Evolutionary conservation across 2,797 vertebrate species (phyloP).

Genomic region (Tadarida brasiliensis): DNA sequence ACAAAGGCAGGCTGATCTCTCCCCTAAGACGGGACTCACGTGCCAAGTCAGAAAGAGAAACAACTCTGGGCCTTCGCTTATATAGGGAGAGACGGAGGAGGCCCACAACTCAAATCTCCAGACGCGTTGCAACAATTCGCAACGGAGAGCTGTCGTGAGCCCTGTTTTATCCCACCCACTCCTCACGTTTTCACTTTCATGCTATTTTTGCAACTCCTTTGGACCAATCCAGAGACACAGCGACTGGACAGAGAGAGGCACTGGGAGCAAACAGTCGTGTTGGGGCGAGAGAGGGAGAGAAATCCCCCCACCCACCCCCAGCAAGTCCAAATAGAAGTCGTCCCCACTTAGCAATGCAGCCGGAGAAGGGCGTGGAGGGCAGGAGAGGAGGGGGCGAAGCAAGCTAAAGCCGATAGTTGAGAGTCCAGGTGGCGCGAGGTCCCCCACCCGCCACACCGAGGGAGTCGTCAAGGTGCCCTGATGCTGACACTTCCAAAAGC

Average conservation of each 20-base stretch:
- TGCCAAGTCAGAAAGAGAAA: constrained; percentile 80
- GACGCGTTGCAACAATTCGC: constrained; percentile 5
- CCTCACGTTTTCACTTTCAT: constrained; percentile 73
- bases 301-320: background rate
- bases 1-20: constrained; percentile 85
- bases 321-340: constrained; percentile 71
- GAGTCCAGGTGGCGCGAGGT: background rate
- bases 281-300: background rate
- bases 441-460: constrained; percentile 61
- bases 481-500: constrained; percentile 60
- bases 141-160: constrained; percentile 41
- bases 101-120: background rate
- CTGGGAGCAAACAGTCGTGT: constrained; percentile 1
- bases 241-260: constrained; percentile 9
- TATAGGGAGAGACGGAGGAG: background rate
- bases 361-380: background rate
- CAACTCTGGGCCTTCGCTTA: constrained; percentile 47
- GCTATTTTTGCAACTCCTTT: constrained; percentile 71
- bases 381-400: background rate
- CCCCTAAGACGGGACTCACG: constrained; percentile 76
- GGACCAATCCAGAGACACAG: constrained; percentile 60
- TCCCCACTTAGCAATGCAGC: constrained; percentile 60
- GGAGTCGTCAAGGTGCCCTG: constrained; percentile 39
- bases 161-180: constrained; percentile 57
- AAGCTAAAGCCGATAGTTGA: background rate